A percentile compares a stretch with the other conserved stretches of the same genome.
Evolutionary conservation across 64 coral and sea anemone genomes (phyloP).

Genomic region (Stichodactyla mertensii): DNA sequence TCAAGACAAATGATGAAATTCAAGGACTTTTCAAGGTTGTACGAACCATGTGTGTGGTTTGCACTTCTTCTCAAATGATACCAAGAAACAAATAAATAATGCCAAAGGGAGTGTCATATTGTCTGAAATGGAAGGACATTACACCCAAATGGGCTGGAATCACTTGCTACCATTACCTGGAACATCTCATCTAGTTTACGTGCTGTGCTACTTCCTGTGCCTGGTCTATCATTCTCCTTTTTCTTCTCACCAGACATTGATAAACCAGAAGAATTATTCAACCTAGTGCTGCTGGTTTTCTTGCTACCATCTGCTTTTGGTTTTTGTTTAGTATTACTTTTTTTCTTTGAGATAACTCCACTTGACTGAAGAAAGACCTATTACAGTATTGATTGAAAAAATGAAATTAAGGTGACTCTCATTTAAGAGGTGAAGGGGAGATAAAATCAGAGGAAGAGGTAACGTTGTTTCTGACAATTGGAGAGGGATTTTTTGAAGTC

Average conservation of each 20-base stretch:
- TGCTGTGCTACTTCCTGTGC: constrained; percentile 69
- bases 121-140: too few relatives aligned
- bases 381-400: neutral
- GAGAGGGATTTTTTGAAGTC: too few relatives aligned
- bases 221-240: constrained; percentile 36
- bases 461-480: too few relatives aligned
- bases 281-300: neutral
- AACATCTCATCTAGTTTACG: constrained; percentile 95
- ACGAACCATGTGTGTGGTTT: too few relatives aligned
- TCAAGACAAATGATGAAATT: too few relatives aligned
- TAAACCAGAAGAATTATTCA: constrained; percentile 11
- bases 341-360: constrained; percentile 90
- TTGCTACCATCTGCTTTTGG: constrained; percentile 26
- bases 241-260: constrained; percentile 4
- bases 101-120: too few relatives aligned
- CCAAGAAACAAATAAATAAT: too few relatives aligned
- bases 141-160: neutral
- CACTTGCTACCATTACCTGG: constrained; percentile 34
- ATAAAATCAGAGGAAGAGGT: too few relatives aligned
- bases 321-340: constrained; percentile 48
- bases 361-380: constrained; percentile 87
- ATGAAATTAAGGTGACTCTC: neutral
- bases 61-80: too few relatives aligned
- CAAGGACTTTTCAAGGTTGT: too few relatives aligned
- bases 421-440: too few relatives aligned